These are phyloP conservation scores for Hippocampus kuda DNA, from an alignment of 2,797 vertebrate genomes.

Conservation along the genomic window DNA sequence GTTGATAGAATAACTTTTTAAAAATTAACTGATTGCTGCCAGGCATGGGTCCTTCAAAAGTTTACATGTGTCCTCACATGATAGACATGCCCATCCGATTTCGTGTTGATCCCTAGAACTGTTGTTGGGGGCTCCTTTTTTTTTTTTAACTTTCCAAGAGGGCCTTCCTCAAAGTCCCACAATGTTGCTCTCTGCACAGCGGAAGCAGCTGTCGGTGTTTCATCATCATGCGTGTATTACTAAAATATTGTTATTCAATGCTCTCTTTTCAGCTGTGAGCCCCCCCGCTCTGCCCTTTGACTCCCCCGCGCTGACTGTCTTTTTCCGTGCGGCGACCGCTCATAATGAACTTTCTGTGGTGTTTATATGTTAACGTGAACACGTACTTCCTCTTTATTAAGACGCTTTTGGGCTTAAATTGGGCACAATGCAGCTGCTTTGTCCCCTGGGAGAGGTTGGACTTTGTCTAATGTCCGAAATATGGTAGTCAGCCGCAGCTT, in stretches of 20 bases:
- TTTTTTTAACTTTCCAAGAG: neutral
- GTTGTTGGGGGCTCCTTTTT: too few relatives aligned
- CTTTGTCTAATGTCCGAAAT: conserved; percentile 40
- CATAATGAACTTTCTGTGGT: conserved; percentile 87
- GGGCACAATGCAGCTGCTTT: conserved; percentile 67
- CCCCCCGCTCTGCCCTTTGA: conserved; percentile 81
- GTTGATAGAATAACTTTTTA: too few relatives aligned
- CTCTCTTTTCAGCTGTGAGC: conserved; percentile 84
- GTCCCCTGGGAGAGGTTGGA: conserved; percentile 39
- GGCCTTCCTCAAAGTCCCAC: neutral
- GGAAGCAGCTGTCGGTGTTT: conserved; percentile 58
- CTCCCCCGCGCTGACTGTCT: conserved; percentile 71
- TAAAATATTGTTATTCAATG: conserved; percentile 92
- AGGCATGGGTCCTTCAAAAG: too few relatives aligned
- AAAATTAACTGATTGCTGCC: too few relatives aligned
- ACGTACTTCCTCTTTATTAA: conserved; percentile 64
- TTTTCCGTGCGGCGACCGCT: conserved; percentile 77
- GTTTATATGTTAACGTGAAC: conserved; percentile 77
- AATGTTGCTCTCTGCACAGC: neutral
- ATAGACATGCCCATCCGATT: too few relatives aligned
- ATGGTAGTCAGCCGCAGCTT: conserved; percentile 39
- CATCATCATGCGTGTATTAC: conserved; percentile 53
- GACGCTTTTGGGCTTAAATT: conserved; percentile 56
- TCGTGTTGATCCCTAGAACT: too few relatives aligned
- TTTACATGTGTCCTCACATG: too few relatives aligned